Base-by-base conservation (phyloP, 2,888 invertebrate species). In the Dicyrtoma fusca region DNA sequence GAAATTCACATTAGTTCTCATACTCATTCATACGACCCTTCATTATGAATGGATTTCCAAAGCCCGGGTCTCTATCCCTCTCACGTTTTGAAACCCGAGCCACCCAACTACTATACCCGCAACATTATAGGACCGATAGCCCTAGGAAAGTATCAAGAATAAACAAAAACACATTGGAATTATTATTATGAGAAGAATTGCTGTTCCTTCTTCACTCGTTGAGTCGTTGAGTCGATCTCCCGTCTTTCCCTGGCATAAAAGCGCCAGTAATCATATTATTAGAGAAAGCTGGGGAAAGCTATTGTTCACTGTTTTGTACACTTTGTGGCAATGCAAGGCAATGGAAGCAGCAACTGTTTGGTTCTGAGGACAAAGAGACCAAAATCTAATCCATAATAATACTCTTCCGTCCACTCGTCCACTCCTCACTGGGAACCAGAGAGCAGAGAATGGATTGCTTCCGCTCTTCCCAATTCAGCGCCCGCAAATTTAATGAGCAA, bases 1-100 rank as follows among this genome's bases (percentile, higher is more conserved):
- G 55, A 68, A 68, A 44, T 19, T 68, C 66, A 26, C 66, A 68
- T 68, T 68, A 68, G 55, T 51, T 23, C 53, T n/a, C n/a, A n/a
- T n/a, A n/a, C n/a, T n/a, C n/a, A n/a, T n/a, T n/a, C n/a, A n/a
- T n/a, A n/a, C 66, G 6, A 59, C 19, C 51, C 17, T 59, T 64
- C 47, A 65, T 57, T 57, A 49, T 51, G 42, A 55, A 68, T 26
- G 55, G 66, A n/a, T 55, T 65, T 65, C 6, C 51, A 65, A 47
- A 23, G 63, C 45, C 21, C 17, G 2, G 21, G 17, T 53, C 21
- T 53, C 3, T 49, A 11, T 17, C 3, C 34, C 26, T 53, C 25
- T 57, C 55, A 23, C 55, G 66, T 68, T 55, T 42, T n/a, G n/a
- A n/a, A n/a, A n/a, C n/a, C n/a, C n/a, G n/a, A n/a, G n/a, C n/a